A percentile compares a stretch with the other conserved stretches of the same genome.
Conservation (phyloP, 2,113 vertebrate species). For the Tenebrosternarchus preto region DNA sequence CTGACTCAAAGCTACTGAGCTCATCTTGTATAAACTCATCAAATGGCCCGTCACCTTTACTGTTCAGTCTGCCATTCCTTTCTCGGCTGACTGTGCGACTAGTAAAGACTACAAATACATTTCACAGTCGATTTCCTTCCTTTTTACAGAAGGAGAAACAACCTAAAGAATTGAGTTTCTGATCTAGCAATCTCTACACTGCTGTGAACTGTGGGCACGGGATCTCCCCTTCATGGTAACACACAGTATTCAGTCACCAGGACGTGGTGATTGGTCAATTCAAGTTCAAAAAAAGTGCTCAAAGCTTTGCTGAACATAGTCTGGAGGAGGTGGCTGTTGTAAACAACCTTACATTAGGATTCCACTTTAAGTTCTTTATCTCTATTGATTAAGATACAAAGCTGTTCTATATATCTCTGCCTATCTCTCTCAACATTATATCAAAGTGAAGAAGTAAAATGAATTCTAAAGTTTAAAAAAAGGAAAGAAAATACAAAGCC, state of each 20-base stretch:
- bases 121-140: no score
- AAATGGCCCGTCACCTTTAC: no score
- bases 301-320: neutral
- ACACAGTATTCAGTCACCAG: neutral
- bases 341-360: neutral
- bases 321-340: neutral
- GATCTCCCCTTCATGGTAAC: conserved; percentile 6
- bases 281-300: neutral
- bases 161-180: no score
- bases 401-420: neutral
- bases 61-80: no score
- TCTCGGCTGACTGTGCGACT: no score
- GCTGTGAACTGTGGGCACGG: neutral
- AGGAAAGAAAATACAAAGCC: neutral
- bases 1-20: no score
- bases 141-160: no score
- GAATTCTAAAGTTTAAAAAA: neutral
- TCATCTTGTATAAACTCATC: no score
- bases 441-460: neutral
- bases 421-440: neutral
- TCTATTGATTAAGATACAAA: neutral
- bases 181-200: conserved; percentile 1
- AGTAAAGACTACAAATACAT: no score
- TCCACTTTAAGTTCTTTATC: neutral
- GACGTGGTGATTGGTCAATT: neutral